These are phyloP conservation scores for Halocynthia roretzi DNA, from an alignment of 23 tunicate species.

Conservation along the genomic window DNA sequence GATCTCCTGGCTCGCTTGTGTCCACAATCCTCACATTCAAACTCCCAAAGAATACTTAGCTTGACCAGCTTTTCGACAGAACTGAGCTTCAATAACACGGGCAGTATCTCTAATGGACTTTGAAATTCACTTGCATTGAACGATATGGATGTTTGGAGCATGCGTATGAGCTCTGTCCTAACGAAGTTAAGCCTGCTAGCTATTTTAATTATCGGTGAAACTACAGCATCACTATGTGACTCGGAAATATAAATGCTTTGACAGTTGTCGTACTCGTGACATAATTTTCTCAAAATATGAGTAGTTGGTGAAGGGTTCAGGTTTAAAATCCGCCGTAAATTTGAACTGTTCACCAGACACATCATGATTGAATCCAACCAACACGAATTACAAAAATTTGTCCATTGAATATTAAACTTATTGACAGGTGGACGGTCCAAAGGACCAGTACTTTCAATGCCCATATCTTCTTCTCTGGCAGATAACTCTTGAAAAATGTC, in stretches of 20 bases:
- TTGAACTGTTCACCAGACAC: slow-evolving; percentile 22
- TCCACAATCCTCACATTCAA: slow-evolving; percentile 50
- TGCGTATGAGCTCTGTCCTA: background rate
- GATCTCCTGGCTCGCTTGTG: slow-evolving; percentile 24
- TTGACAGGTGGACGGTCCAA: slow-evolving; percentile 9
- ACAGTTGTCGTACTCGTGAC: no score
- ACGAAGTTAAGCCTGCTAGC: background rate
- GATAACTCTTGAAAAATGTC: no score
- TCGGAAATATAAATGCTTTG: no score
- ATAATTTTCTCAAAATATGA: background rate
- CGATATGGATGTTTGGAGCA: background rate
- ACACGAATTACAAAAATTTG: slow-evolving; percentile 42
- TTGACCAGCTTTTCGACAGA: background rate
- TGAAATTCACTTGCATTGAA: slow-evolving; percentile 9
- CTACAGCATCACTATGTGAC: background rate
- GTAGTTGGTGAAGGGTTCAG: background rate
- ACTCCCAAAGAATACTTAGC: slow-evolving; percentile 36
- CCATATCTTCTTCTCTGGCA: no score
- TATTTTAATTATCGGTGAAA: background rate
- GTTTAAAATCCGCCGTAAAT: slow-evolving; percentile 6
- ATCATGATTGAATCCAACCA: slow-evolving; percentile 63
- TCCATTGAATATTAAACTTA: slow-evolving; percentile 26
- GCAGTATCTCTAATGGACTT: slow-evolving; percentile 5
- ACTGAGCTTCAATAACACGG: slow-evolving; percentile 1
- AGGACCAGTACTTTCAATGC: background rate